These are phyloP conservation scores for Trachops cirrhosus DNA, from an alignment of 2,797 vertebrate genomes.

Conservation along the genomic window DNA sequence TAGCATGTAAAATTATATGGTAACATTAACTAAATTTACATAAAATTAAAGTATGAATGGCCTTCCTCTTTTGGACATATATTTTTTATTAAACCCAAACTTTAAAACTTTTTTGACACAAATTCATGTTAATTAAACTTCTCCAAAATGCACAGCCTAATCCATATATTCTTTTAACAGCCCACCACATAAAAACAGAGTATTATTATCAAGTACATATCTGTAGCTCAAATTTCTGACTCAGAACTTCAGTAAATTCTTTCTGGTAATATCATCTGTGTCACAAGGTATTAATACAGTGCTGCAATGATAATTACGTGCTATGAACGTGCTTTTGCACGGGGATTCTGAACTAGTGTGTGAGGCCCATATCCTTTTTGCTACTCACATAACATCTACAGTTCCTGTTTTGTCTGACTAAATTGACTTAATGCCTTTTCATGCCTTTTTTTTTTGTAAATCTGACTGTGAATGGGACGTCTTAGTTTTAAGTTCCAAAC, in stretches of 20 bases:
- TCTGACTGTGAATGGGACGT: slow-evolving; percentile 39
- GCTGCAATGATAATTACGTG: slow-evolving; percentile 46
- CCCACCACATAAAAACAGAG: not conserved
- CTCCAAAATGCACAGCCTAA: not conserved
- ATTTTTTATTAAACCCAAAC: not conserved
- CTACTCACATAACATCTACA: slow-evolving; percentile 47
- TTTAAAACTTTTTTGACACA: not conserved
- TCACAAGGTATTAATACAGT: not conserved
- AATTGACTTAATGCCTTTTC: slow-evolving; percentile 21
- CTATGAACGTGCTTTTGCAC: slow-evolving; percentile 19
- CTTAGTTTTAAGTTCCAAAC: slow-evolving; percentile 46
- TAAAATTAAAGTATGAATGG: not conserved
- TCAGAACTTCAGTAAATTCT: slow-evolving; percentile 37
- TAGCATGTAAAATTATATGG: not conserved
- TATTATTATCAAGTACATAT: not conserved
- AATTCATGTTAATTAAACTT: not conserved
- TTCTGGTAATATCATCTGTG: slow-evolving; percentile 44
- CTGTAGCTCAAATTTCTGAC: slow-evolving; percentile 40
- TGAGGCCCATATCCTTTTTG: slow-evolving; percentile 19
- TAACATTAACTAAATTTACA: not conserved
- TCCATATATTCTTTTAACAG: not conserved
- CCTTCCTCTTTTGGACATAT: not conserved
- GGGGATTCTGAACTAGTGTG: not conserved
- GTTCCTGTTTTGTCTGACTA: slow-evolving; percentile 68
- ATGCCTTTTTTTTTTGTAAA: not conserved